Conservation (phyloP, 2,888 invertebrate species). For the Campopleginae sp. region DNA sequence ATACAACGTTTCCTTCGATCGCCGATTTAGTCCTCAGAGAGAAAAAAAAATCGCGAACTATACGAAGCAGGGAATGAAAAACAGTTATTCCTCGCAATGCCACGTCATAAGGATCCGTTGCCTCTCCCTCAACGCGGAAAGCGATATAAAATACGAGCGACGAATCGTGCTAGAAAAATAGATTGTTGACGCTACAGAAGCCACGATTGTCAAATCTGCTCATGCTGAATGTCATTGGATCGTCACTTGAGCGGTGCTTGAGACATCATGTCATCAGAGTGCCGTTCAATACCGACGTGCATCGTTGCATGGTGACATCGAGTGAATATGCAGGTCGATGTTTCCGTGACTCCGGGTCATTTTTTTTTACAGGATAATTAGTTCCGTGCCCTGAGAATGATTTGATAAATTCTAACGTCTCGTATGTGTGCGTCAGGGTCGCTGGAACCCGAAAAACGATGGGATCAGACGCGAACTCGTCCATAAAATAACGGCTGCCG, state of each 20-base stretch:
- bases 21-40: background rate
- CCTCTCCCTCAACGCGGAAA: background rate
- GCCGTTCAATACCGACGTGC: background rate
- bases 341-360: background rate
- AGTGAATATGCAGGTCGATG: background rate
- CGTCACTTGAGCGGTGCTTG: background rate
- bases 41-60: background rate
- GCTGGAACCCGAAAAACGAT: background rate
- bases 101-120: background rate
- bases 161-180: background rate
- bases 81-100: background rate
- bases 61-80: background rate
- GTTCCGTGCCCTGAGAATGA: background rate
- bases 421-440: background rate
- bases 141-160: background rate
- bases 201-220: conserved; percentile 15
- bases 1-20: background rate
- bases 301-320: background rate
- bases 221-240: conserved; percentile 20
- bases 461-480: background rate
- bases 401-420: background rate
- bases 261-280: conserved; percentile 7
- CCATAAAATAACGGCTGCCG: background rate
- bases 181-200: background rate
- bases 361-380: background rate